A percentile compares a stretch with the other conserved stretches of the same genome.
These are phyloP conservation scores for Heliothis virescens DNA, from an alignment of 1,140 invertebrate species.

Conservation along the genomic window DNA sequence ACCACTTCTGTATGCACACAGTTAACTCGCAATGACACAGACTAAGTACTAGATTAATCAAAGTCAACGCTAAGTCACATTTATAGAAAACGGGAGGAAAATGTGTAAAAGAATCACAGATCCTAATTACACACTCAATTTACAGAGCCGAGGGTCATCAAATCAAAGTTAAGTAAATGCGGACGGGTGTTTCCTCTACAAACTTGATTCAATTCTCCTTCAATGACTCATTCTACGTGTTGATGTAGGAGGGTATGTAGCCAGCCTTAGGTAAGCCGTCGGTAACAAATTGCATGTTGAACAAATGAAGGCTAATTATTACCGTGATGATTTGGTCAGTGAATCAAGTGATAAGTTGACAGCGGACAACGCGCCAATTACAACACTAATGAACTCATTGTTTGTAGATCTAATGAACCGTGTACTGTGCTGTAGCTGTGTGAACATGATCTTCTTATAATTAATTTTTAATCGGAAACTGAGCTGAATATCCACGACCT, in stretches of 20 bases:
- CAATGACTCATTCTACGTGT: constrained; percentile 20
- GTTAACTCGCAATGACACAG: no score
- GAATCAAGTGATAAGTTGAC: constrained; percentile 43
- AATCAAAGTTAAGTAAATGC: constrained; percentile 35
- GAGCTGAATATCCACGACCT: not conserved
- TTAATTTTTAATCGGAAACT: constrained; percentile 17
- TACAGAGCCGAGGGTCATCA: not conserved
- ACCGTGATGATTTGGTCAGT: constrained; percentile 30
- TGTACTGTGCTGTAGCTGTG: constrained; percentile 62
- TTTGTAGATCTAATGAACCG: constrained; percentile 82
- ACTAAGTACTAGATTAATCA: no score
- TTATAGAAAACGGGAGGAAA: not conserved
- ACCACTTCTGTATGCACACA: no score
- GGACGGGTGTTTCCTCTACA: constrained; percentile 20
- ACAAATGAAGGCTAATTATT: constrained; percentile 36
- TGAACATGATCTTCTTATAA: constrained; percentile 54
- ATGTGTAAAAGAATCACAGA: not conserved
- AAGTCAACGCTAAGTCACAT: no score
- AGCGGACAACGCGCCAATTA: constrained; percentile 73
- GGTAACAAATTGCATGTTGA: not conserved
- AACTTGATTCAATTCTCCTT: constrained; percentile 10
- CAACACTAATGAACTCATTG: constrained; percentile 81
- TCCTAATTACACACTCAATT: constrained; percentile 32
- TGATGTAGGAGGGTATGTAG: constrained; percentile 16
- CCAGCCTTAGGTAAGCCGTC: not conserved